Evolutionary conservation across 2,888 invertebrate genomes (phyloP).

Genomic region (Pristionchus entomophagus): DNA sequence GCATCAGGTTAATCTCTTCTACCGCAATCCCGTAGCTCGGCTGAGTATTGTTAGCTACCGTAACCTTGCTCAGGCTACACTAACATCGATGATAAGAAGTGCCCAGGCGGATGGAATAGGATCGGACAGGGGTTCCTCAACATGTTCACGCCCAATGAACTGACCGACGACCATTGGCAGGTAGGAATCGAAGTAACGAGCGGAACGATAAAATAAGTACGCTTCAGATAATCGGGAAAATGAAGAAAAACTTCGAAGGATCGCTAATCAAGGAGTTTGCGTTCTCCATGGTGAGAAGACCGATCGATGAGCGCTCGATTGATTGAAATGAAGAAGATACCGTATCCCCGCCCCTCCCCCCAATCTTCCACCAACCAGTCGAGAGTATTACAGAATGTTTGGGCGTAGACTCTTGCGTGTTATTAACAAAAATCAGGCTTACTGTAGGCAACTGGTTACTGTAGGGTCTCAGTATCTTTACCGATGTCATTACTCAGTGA

Average conservation of each 20-base stretch:
- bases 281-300: neutral
- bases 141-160: neutral
- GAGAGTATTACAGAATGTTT: too few relatives aligned
- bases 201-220: neutral
- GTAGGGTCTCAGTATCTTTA: too few relatives aligned
- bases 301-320: neutral
- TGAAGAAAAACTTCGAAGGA: neutral
- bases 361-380: too few relatives aligned
- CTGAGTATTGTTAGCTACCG: neutral
- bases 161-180: slow-evolving; percentile 29
- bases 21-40: too few relatives aligned
- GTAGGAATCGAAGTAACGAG: neutral
- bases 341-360: too few relatives aligned
- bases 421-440: too few relatives aligned
- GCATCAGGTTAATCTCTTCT: neutral
- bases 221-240: neutral
- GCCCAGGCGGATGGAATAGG: neutral
- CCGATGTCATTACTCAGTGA: too few relatives aligned
- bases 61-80: neutral
- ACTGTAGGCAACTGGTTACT: neutral
- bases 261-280: neutral
- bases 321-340: too few relatives aligned
- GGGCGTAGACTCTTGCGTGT: too few relatives aligned
- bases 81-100: too few relatives aligned
- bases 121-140: neutral